phyloP scores from a whole-genome alignment of 1,140 invertebrate species.

The Micrasema minimum region DNA sequence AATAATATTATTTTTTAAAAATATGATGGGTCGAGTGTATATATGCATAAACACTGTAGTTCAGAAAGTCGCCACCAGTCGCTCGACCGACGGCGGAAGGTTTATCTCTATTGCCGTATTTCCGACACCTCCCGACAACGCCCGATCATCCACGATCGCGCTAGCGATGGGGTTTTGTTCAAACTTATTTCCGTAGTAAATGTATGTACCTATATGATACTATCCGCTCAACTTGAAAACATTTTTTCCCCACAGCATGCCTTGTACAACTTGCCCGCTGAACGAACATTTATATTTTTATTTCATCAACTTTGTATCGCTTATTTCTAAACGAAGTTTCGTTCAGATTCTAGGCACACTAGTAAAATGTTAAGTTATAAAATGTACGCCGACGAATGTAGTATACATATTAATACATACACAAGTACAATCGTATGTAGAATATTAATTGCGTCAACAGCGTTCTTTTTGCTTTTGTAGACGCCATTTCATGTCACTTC shows the following conservation, averaged over 20 bases:
- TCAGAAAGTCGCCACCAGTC: constrained; percentile 38
- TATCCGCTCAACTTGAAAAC: constrained; percentile 38
- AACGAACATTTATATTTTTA: too few relatives aligned
- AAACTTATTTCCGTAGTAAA: constrained; percentile 48
- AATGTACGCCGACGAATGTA: constrained; percentile 17
- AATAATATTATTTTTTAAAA: not conserved
- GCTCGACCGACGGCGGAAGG: constrained; percentile 40
- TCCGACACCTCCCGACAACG: constrained; percentile 37
- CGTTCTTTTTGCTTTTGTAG: constrained; percentile 12
- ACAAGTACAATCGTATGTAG: constrained; percentile 19
- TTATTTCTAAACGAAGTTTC: not conserved
- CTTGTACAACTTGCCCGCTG: too few relatives aligned
- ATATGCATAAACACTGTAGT: constrained; percentile 25
- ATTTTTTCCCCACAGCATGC: constrained; percentile 38
- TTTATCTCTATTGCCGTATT: constrained; percentile 47
- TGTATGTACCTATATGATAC: constrained; percentile 15
- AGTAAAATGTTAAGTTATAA: not conserved
- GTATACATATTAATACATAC: not conserved
- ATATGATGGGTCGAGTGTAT: constrained; percentile 27
- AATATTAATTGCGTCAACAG: constrained; percentile 27
- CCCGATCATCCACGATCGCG: constrained; percentile 37
- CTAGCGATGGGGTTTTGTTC: constrained; percentile 44
- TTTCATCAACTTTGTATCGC: not conserved
- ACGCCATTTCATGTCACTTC: constrained; percentile 22
- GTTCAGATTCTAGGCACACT: not conserved